These are phyloP conservation scores for Lophius americanus DNA, from an alignment of 2,797 vertebrate genomes.

Conservation along the genomic window DNA sequence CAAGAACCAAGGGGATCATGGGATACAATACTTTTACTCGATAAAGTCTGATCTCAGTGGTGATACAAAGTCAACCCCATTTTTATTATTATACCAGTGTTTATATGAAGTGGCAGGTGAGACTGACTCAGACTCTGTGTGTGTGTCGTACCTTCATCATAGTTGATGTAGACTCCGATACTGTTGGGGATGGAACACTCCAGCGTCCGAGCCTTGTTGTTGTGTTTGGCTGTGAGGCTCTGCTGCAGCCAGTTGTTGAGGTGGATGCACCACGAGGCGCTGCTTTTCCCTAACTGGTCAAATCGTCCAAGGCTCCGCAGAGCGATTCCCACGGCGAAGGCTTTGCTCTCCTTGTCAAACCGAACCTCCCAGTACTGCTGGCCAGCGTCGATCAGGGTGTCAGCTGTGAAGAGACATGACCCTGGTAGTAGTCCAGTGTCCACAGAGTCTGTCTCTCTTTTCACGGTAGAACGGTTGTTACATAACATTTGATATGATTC, in stretches of 20 bases:
- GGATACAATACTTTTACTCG: no score
- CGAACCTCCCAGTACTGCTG: constrained; percentile 96
- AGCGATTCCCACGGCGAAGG: constrained; percentile 90
- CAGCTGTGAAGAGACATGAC: constrained; percentile 75
- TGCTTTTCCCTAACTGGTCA: constrained; percentile 93
- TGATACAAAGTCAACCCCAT: no score
- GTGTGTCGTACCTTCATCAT: constrained; percentile 86
- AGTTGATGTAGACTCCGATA: constrained; percentile 92
- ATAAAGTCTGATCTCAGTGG: no score
- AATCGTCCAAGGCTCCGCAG: constrained; percentile 92
- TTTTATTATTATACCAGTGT: no score
- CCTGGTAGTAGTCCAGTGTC: background rate
- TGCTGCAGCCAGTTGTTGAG: constrained; percentile 98
- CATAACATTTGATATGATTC: background rate
- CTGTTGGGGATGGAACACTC: constrained; percentile 89
- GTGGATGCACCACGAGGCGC: constrained; percentile 94
- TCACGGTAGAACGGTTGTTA: background rate
- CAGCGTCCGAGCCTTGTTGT: constrained; percentile 93
- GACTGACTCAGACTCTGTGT: background rate
- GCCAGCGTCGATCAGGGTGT: constrained; percentile 89
- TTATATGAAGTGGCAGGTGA: no score
- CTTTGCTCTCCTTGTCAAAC: constrained; percentile 94
- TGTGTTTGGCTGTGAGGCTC: constrained; percentile 96
- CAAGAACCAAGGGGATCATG: no score
- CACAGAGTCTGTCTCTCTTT: background rate